Conservation (phyloP, 2,888 invertebrate species). For the Doris montereyensis region DNA sequence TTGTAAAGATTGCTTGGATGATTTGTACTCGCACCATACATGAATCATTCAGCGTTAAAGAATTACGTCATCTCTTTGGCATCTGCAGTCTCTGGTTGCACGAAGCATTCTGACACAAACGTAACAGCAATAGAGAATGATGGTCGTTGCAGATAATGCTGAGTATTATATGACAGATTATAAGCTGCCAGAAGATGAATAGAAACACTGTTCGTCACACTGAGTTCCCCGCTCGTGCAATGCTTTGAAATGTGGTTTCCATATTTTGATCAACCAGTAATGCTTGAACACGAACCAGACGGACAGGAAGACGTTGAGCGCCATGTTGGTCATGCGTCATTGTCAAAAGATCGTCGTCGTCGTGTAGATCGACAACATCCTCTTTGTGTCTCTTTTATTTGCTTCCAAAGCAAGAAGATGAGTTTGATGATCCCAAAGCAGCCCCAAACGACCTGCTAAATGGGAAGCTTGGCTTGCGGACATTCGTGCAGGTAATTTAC, state of each 20-base stretch:
- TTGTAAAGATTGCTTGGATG: no score
- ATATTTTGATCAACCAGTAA: conserved; percentile 84
- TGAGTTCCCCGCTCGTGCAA: conserved; percentile 85
- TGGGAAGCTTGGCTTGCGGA: conserved; percentile 84
- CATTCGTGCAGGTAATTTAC: conserved; percentile 86
- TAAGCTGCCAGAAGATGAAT: conserved; percentile 83
- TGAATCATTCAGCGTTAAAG: no score
- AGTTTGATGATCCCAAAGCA: conserved; percentile 81
- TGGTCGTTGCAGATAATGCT: conserved; percentile 50
- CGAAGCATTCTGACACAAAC: conserved; percentile 48
- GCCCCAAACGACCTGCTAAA: conserved; percentile 89
- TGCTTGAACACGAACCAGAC: conserved; percentile 86
- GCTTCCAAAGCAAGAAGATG: conserved; percentile 78
- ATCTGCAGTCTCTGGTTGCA: conserved; percentile 30
- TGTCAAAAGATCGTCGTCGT: conserved; percentile 72
- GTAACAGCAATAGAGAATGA: conserved; percentile 53
- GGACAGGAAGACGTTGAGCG: conserved; percentile 81
- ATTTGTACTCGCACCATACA: no score
- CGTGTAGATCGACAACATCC: conserved; percentile 62
- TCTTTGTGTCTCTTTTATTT: conserved; percentile 77
- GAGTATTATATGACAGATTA: conserved; percentile 80
- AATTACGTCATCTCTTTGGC: conserved; percentile 39
- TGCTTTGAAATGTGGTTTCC: conserved; percentile 84
- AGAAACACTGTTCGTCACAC: conserved; percentile 86
- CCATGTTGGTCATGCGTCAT: conserved; percentile 79